Evolutionary conservation across 2,113 vertebrate genomes (phyloP), one percentile per base, ranked within the genome.

Genomic region (Planiliza haematocheilus): DNA sequence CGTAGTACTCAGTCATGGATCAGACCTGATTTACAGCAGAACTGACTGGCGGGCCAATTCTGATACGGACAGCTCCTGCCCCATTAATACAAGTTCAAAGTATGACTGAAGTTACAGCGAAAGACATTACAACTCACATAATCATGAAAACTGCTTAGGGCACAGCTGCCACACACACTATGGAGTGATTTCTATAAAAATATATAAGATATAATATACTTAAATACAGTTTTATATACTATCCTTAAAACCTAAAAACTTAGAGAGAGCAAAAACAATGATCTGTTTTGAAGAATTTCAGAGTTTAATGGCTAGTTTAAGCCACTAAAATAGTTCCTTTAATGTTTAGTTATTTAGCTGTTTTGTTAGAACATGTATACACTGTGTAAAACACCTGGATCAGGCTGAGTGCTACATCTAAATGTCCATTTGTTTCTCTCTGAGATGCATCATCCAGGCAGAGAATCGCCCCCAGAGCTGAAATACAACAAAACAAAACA

Each of bases 1-100:
- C 93, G 79, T 94, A 94, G 86, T 95, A 95, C 86, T 94, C 93
- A 90, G 93, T 94, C 94, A 95, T 95, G 91, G 88, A 90, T 92
- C 89, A 89, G 82, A 92, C 58, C 87, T 86, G 85, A 65, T 74
- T 89, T 60, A 89, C 73, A 80, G 88, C 88, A 89, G 89, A 92
- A 89, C 89, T 86, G 89, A 92, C 89, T 85, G 82, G 84, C 21
- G 36, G 86, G 85, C 78, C 89, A 88, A 91, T 91, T 84, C 90
- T 90, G 88, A 77, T 43, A 52, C 60, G 77, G 85, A 71, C 78
- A 81, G 74, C 81, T 41, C 79, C 70, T 70, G 79, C 82, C 58
- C 91, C 93, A 94, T 92, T 83, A 82, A 87, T 53, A 60, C 45
- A 7, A 62, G 57, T 53, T 82, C 64, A 86, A 34, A 45, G 63